These are phyloP conservation scores for Bradypodion ventrale DNA, from an alignment of 2,797 vertebrate species.

Conservation along the genomic window DNA sequence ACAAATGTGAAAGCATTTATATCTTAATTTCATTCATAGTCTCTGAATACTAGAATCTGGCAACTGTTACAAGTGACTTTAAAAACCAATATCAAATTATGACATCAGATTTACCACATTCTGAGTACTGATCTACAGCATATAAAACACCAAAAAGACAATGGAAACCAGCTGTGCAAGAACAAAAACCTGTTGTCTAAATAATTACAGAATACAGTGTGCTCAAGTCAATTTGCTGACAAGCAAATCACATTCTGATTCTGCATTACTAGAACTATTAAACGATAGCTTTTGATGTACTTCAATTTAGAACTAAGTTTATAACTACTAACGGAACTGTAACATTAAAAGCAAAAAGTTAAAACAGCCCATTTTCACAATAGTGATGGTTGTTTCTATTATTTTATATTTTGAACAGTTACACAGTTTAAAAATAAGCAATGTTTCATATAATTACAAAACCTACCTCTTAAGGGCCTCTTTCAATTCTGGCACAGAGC, in stretches of 20 bases:
- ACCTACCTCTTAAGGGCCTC: slow-evolving; percentile 89
- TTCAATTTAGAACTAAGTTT: slow-evolving; percentile 15
- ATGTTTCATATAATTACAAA: slow-evolving; percentile 23
- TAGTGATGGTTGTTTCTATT: background rate
- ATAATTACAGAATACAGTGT: background rate
- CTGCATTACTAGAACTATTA: slow-evolving; percentile 15
- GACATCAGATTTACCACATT: background rate
- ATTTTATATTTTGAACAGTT: background rate
- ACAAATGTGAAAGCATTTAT: background rate
- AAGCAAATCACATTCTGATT: background rate
- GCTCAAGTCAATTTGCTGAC: background rate
- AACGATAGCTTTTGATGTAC: background rate
- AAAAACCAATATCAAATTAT: background rate
- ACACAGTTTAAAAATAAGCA: background rate
- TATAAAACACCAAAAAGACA: background rate
- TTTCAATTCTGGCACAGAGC: slow-evolving; percentile 97
- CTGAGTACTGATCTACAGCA: background rate
- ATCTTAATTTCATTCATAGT: background rate
- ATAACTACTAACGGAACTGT: too few relatives aligned
- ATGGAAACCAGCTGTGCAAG: background rate
- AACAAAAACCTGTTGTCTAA: background rate
- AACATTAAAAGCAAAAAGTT: background rate
- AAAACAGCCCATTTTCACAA: background rate
- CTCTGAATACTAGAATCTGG: background rate
- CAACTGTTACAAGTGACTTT: background rate